These are phyloP conservation scores for Melanocharis versteri DNA, from an alignment of 2,113 vertebrate species.

Conservation along the genomic window DNA sequence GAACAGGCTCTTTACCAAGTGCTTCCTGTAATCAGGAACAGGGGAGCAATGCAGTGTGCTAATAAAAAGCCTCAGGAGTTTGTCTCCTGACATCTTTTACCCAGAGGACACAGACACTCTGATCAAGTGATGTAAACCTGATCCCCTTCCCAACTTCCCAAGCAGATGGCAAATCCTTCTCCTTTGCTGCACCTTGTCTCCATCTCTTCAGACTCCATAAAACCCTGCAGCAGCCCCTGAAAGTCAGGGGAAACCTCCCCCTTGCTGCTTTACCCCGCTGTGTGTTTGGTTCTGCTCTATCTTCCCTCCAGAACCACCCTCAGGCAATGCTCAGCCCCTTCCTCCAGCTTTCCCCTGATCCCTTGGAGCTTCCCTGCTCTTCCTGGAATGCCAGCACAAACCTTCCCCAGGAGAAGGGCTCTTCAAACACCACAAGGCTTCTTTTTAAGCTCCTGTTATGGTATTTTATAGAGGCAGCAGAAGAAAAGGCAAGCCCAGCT, in stretches of 20 bases:
- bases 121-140: background rate
- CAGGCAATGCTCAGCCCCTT: rapidly evolving
- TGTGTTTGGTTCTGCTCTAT: background rate
- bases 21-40: background rate
- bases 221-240: background rate
- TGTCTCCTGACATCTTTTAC: background rate
- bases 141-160: background rate
- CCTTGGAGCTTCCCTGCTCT: background rate
- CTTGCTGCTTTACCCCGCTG: background rate
- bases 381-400: background rate
- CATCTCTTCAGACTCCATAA: background rate
- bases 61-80: background rate
- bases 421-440: background rate
- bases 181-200: background rate
- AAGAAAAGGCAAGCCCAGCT: background rate
- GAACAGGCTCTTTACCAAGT: background rate
- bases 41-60: background rate
- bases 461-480: background rate
- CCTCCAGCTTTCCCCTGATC: background rate
- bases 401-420: background rate
- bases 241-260: background rate
- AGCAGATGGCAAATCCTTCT: background rate
- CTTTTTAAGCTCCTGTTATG: background rate
- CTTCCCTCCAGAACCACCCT: background rate
- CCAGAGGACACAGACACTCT: background rate